Percentiles rank a stretch among this genome's conserved stretches.
phyloP scores from a whole-genome alignment of 2,888 invertebrate genomes.

The Maniola hyperantus region DNA sequence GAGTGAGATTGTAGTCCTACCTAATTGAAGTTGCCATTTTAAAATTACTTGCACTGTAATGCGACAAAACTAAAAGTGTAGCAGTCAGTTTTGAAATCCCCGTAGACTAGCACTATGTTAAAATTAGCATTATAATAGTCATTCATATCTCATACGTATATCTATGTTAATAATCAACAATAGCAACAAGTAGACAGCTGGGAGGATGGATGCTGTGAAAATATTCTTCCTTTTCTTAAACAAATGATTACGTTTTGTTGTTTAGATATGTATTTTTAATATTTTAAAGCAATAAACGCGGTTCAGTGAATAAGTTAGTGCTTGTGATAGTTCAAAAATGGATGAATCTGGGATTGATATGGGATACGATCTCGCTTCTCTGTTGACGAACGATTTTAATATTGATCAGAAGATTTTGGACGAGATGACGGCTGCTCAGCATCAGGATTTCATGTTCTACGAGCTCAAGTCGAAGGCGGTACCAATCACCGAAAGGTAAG shows the following conservation, averaged over 20 bases:
- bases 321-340: slow-evolving; percentile 74
- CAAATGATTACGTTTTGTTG: slow-evolving; percentile 62
- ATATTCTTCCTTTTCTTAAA: slow-evolving; percentile 55
- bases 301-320: slow-evolving; percentile 63
- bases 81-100: slow-evolving; percentile 24
- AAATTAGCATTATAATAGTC: slow-evolving; percentile 55
- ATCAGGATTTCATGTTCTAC: slow-evolving; percentile 84
- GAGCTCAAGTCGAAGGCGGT: slow-evolving; percentile 84
- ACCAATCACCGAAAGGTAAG: slow-evolving; percentile 83
- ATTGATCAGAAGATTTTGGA: slow-evolving; percentile 79
- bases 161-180: slow-evolving; percentile 60
- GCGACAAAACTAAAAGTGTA: slow-evolving; percentile 32
- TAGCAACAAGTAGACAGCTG: slow-evolving; percentile 80
- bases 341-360: slow-evolving; percentile 86
- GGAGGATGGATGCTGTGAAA: slow-evolving; percentile 73
- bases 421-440: slow-evolving; percentile 81
- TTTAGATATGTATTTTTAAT: slow-evolving; percentile 59
- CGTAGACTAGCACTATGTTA: slow-evolving; percentile 39
- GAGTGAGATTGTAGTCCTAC: not conserved
- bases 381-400: slow-evolving; percentile 80
- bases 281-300: slow-evolving; percentile 50
- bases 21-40: slow-evolving; percentile 7
- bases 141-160: slow-evolving; percentile 60
- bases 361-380: slow-evolving; percentile 84
- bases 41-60: slow-evolving; percentile 38